phyloP scores from a whole-genome alignment of 2,113 vertebrate species.

The Edolisoma coerulescens region DNA sequence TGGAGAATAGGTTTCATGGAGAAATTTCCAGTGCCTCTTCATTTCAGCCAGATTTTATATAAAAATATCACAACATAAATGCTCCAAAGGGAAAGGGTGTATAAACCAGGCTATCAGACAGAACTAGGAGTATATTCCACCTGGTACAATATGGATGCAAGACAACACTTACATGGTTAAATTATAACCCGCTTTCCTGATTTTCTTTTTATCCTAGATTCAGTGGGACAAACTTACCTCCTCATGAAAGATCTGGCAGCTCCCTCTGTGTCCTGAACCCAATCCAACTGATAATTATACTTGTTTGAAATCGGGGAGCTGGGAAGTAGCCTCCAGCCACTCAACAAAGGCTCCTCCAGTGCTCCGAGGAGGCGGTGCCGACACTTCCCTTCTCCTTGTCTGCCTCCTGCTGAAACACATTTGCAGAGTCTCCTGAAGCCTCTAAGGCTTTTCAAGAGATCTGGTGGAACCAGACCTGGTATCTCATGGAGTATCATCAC shows the following conservation, averaged over 20 bases:
- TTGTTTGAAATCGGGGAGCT: constrained; percentile 44
- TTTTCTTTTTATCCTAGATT: background rate
- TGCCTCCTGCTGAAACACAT: constrained; percentile 19
- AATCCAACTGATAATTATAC: constrained; percentile 64
- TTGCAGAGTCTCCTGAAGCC: constrained; percentile 19
- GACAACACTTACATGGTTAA: background rate
- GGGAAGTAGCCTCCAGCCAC: constrained; percentile 53
- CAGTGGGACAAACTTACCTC: background rate
- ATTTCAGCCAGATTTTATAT: background rate
- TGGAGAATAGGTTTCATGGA: background rate
- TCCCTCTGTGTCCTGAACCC: constrained; percentile 45
- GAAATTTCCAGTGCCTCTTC: background rate
- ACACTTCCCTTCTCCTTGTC: constrained; percentile 35
- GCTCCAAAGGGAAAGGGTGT: background rate
- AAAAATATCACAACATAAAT: background rate
- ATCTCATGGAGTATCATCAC: background rate
- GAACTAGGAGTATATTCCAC: background rate
- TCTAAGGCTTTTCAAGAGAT: constrained; percentile 37
- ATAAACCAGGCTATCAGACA: background rate
- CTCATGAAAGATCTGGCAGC: constrained; percentile 57
- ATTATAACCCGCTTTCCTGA: background rate
- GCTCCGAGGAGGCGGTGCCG: background rate
- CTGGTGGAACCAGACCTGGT: constrained; percentile 15
- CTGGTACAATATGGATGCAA: background rate
- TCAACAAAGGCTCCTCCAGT: constrained; percentile 31